Conservation (phyloP, 2,113 vertebrate species). For the Polypterus bichir region DNA sequence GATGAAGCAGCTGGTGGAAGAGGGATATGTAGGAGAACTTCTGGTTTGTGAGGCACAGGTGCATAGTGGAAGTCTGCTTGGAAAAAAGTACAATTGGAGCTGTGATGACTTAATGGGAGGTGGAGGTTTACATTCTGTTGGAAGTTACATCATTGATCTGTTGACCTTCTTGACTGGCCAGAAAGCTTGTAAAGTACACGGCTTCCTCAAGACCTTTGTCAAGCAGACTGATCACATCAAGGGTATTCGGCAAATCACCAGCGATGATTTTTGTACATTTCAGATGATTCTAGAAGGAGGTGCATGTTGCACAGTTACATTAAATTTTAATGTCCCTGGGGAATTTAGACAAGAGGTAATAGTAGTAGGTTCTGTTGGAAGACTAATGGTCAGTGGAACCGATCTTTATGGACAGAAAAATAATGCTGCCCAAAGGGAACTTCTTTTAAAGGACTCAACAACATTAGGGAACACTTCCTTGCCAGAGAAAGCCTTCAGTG, state of each 20-base stretch:
- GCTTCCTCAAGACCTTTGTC: constrained; percentile 91
- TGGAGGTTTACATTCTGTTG: constrained; percentile 86
- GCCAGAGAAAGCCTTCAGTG: constrained; percentile 88
- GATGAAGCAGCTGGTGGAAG: constrained; percentile 92
- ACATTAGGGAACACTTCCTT: constrained; percentile 73
- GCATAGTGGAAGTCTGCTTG: constrained; percentile 85
- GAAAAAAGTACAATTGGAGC: constrained; percentile 98
- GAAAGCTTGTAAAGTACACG: constrained; percentile 81
- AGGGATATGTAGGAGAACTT: constrained; percentile 85
- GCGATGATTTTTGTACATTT: constrained; percentile 95
- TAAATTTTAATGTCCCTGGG: constrained; percentile 93
- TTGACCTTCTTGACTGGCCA: constrained; percentile 87
- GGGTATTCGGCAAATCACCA: constrained; percentile 96
- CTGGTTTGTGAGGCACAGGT: constrained; percentile 94
- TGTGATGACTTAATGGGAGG: constrained; percentile 96
- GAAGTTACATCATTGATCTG: constrained; percentile 95
- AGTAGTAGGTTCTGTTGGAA: constrained; percentile 70
- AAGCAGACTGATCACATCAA: constrained; percentile 94
- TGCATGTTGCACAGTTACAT: constrained; percentile 87
- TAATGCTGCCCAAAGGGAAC: constrained; percentile 57
- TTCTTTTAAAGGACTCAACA: constrained; percentile 78
- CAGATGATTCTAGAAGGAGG: constrained; percentile 93
- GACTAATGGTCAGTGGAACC: constrained; percentile 68
- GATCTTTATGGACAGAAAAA: constrained; percentile 92
- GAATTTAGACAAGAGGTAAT: constrained; percentile 91